Evolutionary conservation across 2,797 vertebrate genomes (phyloP).

Genomic region (Epinephelus malabaricus): DNA sequence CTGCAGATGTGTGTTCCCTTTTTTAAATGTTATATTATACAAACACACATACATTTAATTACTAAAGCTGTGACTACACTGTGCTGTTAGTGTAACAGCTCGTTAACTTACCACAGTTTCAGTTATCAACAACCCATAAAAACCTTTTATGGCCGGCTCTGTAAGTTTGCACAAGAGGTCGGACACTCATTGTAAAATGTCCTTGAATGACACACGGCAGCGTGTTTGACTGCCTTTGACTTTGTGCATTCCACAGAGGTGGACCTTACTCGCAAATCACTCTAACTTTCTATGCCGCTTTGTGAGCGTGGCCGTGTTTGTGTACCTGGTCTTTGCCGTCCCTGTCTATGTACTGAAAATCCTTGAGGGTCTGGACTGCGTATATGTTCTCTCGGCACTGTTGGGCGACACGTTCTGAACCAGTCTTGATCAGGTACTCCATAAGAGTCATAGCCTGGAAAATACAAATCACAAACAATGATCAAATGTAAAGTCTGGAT

Average conservation of each 20-base stretch:
- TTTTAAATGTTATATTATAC: background rate
- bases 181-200: conserved; percentile 39
- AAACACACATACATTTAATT: background rate
- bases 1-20: background rate
- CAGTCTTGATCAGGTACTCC: conserved; percentile 96
- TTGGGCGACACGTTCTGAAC: conserved; percentile 94
- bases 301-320: conserved; percentile 39
- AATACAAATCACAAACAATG: conserved; percentile 32
- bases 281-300: conserved; percentile 39
- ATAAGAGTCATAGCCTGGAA: conserved; percentile 94
- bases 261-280: conserved; percentile 42
- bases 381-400: conserved; percentile 97
- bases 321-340: conserved; percentile 95
- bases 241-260: conserved; percentile 42
- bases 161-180: conserved; percentile 55
- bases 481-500: background rate
- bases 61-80: background rate
- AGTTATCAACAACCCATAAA: conserved; percentile 35
- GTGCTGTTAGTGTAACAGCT: background rate
- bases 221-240: conserved; percentile 27
- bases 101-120: conserved; percentile 8
- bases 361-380: conserved; percentile 94
- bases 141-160: conserved; percentile 29
- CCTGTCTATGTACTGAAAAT: conserved; percentile 95
- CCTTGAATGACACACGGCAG: conserved; percentile 39